Evolutionary conservation across 2,113 vertebrate genomes (phyloP).

Genomic region (Centropristis striata): DNA sequence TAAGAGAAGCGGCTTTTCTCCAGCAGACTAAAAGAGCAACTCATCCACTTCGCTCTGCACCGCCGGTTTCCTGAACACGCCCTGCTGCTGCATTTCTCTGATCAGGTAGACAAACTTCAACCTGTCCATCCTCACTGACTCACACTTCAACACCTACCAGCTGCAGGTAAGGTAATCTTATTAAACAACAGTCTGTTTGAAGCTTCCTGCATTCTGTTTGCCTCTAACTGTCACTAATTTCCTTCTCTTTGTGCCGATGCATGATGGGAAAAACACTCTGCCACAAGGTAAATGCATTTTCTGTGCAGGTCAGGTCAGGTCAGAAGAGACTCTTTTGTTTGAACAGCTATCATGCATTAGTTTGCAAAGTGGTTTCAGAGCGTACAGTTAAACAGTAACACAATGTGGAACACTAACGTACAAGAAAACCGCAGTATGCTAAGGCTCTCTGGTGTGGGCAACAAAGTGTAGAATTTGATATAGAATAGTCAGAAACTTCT

Average conservation of each 20-base stretch:
- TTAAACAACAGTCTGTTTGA: background rate
- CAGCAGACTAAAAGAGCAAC: background rate
- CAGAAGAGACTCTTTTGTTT: constrained; percentile 3
- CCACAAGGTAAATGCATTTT: background rate
- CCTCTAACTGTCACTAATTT: background rate
- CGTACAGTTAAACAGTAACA: constrained; percentile 1
- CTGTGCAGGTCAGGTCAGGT: background rate
- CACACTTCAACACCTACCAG: background rate
- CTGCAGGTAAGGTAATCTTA: constrained; percentile 50
- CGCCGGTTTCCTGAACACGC: constrained; percentile 56
- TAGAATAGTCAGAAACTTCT: background rate
- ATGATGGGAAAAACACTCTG: constrained; percentile 8
- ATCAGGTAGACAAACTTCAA: constrained; percentile 11
- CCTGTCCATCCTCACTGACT: constrained; percentile 15
- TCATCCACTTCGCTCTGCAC: background rate
- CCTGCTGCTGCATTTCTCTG: background rate
- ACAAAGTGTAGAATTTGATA: background rate
- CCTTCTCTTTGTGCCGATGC: constrained; percentile 9
- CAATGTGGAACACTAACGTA: background rate
- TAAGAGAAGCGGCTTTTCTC: background rate
- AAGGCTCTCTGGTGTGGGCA: background rate
- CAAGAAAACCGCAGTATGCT: background rate
- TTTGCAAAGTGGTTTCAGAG: background rate
- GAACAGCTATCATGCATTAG: background rate
- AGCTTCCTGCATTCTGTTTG: constrained; percentile 23